Percentiles rank a stretch among this genome's conserved stretches.
phyloP scores from a whole-genome alignment of 2,888 invertebrate genomes.

The Cheilosia soror region DNA sequence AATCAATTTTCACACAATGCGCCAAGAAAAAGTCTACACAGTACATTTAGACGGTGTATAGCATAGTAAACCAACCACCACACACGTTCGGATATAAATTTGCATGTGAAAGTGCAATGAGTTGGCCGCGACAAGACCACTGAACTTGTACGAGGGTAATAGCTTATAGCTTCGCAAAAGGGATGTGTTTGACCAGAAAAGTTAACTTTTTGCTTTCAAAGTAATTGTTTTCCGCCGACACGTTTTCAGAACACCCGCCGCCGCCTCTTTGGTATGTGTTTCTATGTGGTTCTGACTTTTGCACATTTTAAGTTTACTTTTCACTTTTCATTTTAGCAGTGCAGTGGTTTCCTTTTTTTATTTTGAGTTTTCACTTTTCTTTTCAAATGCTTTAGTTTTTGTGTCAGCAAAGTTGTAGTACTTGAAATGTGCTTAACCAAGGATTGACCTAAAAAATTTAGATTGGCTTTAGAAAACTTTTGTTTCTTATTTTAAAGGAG shows the following conservation, averaged over 20 bases:
- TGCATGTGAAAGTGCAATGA: constrained; percentile 69
- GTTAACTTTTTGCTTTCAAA: constrained; percentile 27
- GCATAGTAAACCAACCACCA: not conserved
- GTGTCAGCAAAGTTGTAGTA: not conserved
- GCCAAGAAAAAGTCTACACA: constrained; percentile 46
- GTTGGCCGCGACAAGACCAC: constrained; percentile 50
- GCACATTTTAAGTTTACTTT: constrained; percentile 38
- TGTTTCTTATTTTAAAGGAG: constrained; percentile 22
- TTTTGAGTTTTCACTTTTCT: constrained; percentile 30
- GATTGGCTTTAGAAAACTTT: not conserved
- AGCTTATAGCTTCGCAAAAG: constrained; percentile 22
- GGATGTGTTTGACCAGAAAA: constrained; percentile 64
- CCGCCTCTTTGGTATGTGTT: too few relatives aligned
- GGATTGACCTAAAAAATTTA: constrained; percentile 1
- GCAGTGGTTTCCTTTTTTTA: not conserved
- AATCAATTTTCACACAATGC: constrained; percentile 73
- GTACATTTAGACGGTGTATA: not conserved
- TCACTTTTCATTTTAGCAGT: constrained; percentile 32
- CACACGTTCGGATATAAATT: constrained; percentile 6
- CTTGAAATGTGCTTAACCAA: not conserved
- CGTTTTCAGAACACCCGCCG: constrained; percentile 23
- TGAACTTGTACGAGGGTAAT: constrained; percentile 59
- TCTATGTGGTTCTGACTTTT: constrained; percentile 29
- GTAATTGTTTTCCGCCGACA: constrained; percentile 68
- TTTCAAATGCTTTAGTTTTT: constrained; percentile 21